Evolutionary conservation across 2,797 vertebrate species (phyloP).

Genomic region (Lagodon rhomboides): DNA sequence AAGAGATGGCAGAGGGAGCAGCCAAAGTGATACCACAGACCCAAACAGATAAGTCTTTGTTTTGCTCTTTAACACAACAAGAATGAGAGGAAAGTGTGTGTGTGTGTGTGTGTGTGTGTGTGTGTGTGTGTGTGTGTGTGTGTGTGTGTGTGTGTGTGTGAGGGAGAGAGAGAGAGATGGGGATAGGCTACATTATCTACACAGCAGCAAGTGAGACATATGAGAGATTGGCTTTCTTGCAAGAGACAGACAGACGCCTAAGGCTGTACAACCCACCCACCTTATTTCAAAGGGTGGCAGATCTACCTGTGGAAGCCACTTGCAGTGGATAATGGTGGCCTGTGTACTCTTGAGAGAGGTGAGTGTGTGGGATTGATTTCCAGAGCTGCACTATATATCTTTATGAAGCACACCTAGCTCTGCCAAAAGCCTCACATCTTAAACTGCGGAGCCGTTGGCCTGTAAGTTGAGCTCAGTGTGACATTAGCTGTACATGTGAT

Average conservation of each 20-base stretch:
- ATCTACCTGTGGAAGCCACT: constrained; percentile 75
- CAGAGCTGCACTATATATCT: constrained; percentile 68
- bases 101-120: constrained; percentile 12
- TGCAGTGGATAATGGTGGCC: constrained; percentile 76
- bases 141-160: background rate
- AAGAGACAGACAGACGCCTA: constrained; percentile 85
- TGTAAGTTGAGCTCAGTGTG: constrained; percentile 55
- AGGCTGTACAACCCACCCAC: constrained; percentile 73
- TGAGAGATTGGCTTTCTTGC: constrained; percentile 85
- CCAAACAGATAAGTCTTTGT: constrained; percentile 81
- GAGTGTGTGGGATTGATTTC: constrained; percentile 76
- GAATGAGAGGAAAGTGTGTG: constrained; percentile 39
- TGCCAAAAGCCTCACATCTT: constrained; percentile 55
- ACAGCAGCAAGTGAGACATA: constrained; percentile 68
- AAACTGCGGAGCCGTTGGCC: constrained; percentile 34
- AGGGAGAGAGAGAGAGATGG: constrained; percentile 34
- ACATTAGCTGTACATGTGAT: constrained; percentile 35
- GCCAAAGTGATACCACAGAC: constrained; percentile 45
- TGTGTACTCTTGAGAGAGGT: constrained; percentile 73
- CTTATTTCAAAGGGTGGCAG: constrained; percentile 80
- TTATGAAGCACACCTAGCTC: constrained; percentile 57
- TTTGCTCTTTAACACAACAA: constrained; percentile 61
- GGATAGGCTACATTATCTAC: constrained; percentile 61
- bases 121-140: constrained; percentile 8
- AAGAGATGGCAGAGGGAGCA: constrained; percentile 35